Evolutionary conservation across 2,888 invertebrate species (phyloP).

Genomic region (Drosophila gaucha): DNA sequence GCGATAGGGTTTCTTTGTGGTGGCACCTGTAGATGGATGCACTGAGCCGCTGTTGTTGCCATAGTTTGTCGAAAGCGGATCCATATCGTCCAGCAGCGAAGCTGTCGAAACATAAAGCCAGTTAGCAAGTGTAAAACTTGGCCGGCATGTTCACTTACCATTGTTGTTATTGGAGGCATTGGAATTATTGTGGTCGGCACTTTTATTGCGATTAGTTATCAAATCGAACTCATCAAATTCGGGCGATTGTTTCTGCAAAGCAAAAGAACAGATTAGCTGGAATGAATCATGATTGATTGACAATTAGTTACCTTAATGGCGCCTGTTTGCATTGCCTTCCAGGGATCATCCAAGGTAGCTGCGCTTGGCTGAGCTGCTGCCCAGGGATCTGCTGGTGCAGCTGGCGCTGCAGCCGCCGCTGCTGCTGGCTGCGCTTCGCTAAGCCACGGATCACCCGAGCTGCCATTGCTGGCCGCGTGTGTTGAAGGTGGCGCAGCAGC

Average conservation of each 20-base stretch:
- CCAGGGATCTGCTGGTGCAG: constrained; percentile 63
- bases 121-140: background rate
- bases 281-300: rapidly evolving
- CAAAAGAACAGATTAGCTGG: background rate
- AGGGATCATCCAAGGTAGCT: constrained; percentile 86
- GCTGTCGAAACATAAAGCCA: constrained; percentile 56
- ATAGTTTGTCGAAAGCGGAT: constrained; percentile 81
- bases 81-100: constrained; percentile 84
- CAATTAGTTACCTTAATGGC: constrained; percentile 72
- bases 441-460: constrained; percentile 82
- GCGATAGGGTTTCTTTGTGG: constrained; percentile 86
- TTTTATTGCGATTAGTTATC: constrained; percentile 90
- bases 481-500: constrained; percentile 54
- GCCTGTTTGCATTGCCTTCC: constrained; percentile 85
- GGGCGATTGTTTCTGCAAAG: constrained; percentile 83
- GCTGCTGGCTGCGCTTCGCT: constrained; percentile 54
- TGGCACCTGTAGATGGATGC: constrained; percentile 78
- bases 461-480: constrained; percentile 58
- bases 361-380: constrained; percentile 74
- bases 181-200: constrained; percentile 79
- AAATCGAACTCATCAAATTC: constrained; percentile 95
- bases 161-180: constrained; percentile 84
- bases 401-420: constrained; percentile 52
- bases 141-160: constrained; percentile 55
- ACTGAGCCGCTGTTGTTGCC: constrained; percentile 57